Evolutionary conservation across 2,113 vertebrate genomes (phyloP).

Genomic region (Elaphurus davidianus): DNA sequence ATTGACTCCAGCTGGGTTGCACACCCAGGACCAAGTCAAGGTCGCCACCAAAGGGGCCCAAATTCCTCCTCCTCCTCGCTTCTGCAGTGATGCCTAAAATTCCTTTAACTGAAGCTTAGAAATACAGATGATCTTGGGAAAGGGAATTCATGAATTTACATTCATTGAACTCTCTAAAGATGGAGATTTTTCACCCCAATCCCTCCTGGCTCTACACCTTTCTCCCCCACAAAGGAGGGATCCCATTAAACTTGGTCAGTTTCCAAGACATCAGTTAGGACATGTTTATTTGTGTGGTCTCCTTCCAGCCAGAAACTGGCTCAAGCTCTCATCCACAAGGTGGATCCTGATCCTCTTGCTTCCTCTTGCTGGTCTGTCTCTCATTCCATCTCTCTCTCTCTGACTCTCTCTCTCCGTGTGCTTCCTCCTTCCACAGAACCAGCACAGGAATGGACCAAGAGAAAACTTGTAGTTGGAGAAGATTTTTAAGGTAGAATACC

Average conservation of each 20-base stretch:
- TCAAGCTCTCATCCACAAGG: neutral
- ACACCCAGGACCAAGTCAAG: neutral
- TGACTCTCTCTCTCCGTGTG: neutral
- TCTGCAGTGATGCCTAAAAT: neutral
- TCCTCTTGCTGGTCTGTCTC: neutral
- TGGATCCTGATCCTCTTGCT: neutral
- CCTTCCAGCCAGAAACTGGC: neutral
- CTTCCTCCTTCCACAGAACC: neutral
- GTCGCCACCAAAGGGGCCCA: neutral
- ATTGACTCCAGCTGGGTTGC: slow-evolving; percentile 47
- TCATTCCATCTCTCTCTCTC: too few species aligned
- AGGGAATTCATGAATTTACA: neutral
- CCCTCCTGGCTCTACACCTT: neutral
- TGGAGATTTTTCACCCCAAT: neutral
- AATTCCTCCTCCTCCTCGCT: neutral
- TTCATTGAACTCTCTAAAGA: neutral
- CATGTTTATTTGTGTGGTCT: neutral
- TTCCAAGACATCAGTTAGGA: neutral
- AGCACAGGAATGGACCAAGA: neutral
- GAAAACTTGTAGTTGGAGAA: neutral
- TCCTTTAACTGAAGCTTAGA: neutral
- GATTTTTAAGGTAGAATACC: neutral
- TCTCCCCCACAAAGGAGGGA: neutral
- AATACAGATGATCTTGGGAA: neutral
- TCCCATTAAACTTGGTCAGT: neutral